phyloP scores from a whole-genome alignment of 2,888 invertebrate genomes.

The Mayetiola destructor region DNA sequence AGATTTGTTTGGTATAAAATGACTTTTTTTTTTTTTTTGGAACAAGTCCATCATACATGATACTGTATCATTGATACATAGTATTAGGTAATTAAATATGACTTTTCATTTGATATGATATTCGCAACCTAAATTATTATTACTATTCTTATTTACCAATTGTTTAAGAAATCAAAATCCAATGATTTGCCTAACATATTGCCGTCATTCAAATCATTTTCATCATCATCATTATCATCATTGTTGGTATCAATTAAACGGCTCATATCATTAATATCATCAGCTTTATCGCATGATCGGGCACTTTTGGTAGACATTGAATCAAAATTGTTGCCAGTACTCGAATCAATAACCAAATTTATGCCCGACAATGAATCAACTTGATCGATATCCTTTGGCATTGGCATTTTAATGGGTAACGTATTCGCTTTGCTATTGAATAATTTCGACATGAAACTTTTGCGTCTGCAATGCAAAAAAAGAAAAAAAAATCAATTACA shows the following conservation, averaged over 20 bases:
- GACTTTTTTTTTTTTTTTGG: too few relatives aligned
- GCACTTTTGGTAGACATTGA: constrained; percentile 1
- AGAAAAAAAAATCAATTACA: neutral
- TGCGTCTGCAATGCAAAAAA: neutral
- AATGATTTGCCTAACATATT: constrained; percentile 11
- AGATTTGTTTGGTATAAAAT: too few relatives aligned
- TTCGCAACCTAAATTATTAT: too few relatives aligned
- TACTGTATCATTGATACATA: too few relatives aligned
- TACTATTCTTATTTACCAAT: constrained; percentile 18
- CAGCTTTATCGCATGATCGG: neutral
- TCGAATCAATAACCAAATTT: constrained; percentile 1
- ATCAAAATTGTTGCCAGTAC: neutral
- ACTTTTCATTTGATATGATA: too few relatives aligned
- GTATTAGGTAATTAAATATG: too few relatives aligned
- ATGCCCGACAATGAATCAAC: constrained; percentile 2
- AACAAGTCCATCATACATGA: too few relatives aligned
- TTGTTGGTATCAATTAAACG: neutral
- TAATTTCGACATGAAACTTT: constrained; percentile 3
- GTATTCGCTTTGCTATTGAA: neutral
- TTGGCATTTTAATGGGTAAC: neutral
- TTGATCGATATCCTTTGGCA: neutral
- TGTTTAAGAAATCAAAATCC: constrained; percentile 17
- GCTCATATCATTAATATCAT: neutral
- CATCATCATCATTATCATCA: constrained; percentile 14
- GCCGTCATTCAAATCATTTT: constrained; percentile 11